A percentile compares a stretch with the other conserved stretches of the same genome.
Conservation (phyloP, 1,140 invertebrate species). For the Akabosia matsudoensis region DNA sequence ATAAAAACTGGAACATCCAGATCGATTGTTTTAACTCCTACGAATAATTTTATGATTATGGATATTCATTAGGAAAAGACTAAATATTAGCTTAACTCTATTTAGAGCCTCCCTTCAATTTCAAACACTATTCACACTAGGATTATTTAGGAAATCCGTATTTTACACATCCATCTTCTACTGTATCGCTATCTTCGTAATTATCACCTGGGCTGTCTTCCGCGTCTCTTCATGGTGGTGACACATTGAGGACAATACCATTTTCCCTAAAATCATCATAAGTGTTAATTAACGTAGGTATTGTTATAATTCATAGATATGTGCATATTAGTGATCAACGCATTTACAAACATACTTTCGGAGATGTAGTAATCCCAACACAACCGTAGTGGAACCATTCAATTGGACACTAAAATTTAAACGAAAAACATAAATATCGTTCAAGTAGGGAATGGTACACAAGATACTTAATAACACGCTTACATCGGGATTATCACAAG, state of each 20-base stretch:
- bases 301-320: too few relatives aligned
- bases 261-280: constrained; percentile 30
- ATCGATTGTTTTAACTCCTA: too few relatives aligned
- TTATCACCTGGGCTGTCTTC: constrained; percentile 19
- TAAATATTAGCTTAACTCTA: too few relatives aligned
- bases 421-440: neutral
- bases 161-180: neutral
- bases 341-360: constrained; percentile 19
- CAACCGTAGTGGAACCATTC: constrained; percentile 47
- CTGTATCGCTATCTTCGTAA: too few relatives aligned
- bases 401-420: constrained; percentile 41
- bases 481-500: constrained; percentile 94
- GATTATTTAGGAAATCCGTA: too few relatives aligned
- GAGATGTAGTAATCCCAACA: constrained; percentile 39
- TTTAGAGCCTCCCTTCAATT: too few relatives aligned
- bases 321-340: neutral
- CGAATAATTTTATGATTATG: too few relatives aligned
- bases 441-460: too few relatives aligned
- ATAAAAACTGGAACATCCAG: too few relatives aligned
- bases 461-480: neutral
- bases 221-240: constrained; percentile 38
- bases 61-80: too few relatives aligned
- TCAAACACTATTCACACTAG: too few relatives aligned
- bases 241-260: constrained; percentile 46
- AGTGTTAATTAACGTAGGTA: neutral